Evolutionary conservation across 2,888 invertebrate genomes (phyloP), one percentile per base, ranked within the genome.

Genomic region (Phyllotreta cruciferae): DNA sequence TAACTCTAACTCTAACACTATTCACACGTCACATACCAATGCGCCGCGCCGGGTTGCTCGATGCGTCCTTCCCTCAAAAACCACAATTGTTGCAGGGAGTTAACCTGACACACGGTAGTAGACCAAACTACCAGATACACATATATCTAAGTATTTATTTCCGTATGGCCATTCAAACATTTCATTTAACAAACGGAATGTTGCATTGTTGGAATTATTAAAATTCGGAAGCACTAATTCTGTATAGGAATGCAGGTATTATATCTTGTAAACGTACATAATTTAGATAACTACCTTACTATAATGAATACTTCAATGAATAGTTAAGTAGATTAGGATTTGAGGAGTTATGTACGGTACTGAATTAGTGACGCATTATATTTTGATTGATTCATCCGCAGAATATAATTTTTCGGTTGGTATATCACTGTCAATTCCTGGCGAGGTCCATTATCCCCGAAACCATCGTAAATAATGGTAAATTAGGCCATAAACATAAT

Each of bases 141-240:
- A 24, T 24, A 24, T 24, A 24, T 24, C 24, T 24, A 24, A 24
- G 24, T 24, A 24, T 24, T 24, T 24, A 24, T 24, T 24, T 24
- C 24, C 24, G 24, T 24, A 24, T 24, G 24, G 24, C 24, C 4
- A 24, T 24, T 24, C 24, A 68, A 66, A 60, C 62, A 71, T 73
- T 70, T 71, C 68, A 73, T 72, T 73, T 69, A 45, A 45, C 45
- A 45, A 24, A 45, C 45, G 45, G 13, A 8, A 24, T 24, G 24
- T 24, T 24, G 4, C 24, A 24, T 24, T 24, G 24, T 24, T 24
- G 24, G 24, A 24, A 24, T 24, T 24, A 24, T 24, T 24, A 24
- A 24, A 24, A 24, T 24, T 24, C 24, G 4, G 24, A 24, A 24
- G 24, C 24, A 24, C 24, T 24, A 24, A 24, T 24, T 24, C 24